Evolutionary conservation across 2,888 invertebrate species (phyloP).

Genomic region (Hecatera dysodea): DNA sequence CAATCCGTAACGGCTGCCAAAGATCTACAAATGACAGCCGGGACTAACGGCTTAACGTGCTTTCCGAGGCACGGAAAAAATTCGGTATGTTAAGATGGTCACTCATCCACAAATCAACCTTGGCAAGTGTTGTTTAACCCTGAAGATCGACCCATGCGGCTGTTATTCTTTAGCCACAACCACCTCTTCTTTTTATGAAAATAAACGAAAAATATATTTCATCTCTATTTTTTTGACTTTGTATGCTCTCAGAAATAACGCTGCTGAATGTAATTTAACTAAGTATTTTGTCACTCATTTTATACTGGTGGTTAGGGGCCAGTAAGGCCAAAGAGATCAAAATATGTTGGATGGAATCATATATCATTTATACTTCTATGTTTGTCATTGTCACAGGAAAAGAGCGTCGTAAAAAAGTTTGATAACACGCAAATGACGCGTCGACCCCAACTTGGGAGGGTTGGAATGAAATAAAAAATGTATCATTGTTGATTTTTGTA

Average conservation of each 20-base stretch:
- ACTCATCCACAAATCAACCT: too few species aligned
- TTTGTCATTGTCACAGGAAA: constrained; percentile 63
- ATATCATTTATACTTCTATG: constrained; percentile 63
- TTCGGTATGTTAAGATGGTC: too few species aligned
- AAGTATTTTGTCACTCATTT: constrained; percentile 37
- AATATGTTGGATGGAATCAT: constrained; percentile 61
- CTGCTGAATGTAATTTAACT: constrained; percentile 32
- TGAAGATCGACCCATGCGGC: too few species aligned
- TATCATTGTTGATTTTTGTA: constrained; percentile 57
- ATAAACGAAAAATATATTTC: constrained; percentile 13
- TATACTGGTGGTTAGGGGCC: constrained; percentile 43
- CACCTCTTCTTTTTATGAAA: constrained; percentile 18
- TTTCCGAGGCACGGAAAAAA: too few species aligned
- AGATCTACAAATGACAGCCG: too few species aligned
- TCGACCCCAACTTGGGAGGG: constrained; percentile 63
- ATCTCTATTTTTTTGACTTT: constrained; percentile 26
- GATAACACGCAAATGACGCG: constrained; percentile 57
- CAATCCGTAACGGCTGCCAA: too few species aligned
- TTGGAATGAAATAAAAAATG: constrained; percentile 63
- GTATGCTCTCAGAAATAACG: constrained; percentile 18
- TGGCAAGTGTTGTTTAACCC: too few species aligned
- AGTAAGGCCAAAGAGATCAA: constrained; percentile 49
- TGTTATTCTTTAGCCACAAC: too few species aligned
- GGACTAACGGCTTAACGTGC: too few species aligned
- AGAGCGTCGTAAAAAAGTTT: constrained; percentile 65